Base-by-base conservation (phyloP, 2,888 invertebrate species). In the Drosophila mimetica region DNA sequence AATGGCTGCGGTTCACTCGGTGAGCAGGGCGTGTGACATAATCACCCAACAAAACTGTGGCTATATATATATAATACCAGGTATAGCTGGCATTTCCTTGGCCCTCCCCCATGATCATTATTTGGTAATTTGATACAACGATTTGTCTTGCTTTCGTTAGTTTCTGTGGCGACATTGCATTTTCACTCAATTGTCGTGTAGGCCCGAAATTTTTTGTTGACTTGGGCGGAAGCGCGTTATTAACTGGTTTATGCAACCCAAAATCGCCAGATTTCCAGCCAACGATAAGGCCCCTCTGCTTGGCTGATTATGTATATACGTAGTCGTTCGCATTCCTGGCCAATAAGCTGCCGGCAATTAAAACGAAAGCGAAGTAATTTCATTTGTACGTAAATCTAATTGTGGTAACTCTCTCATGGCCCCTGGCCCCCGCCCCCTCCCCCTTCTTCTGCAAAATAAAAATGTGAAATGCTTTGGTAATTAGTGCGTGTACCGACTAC, bases 241-340 rank as follows among this genome's bases (percentile, higher is more conserved):
- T 90, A 90, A 89, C 90, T 89, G 82, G 81, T 88, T 90, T 90
- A 89, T 86, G 89, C 85, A 89, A 90, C 79, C 79, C 82, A 82
- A 88, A 88, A 90, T 88, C 88, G 83, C 48, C 80, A 88, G 90
- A 90, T 89, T 71, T 51, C 76, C 65, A 59, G 51, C 69, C 44
- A 50, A 28, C 73, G 85, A 88, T 86, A 88, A 76, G 63, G 74
- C 71, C 32, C 34, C 61, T 58, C 51, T 58, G 70, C 50, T 54
- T 74, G 69, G 57, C 48, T 67, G 75, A 28, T 44, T 44, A 44
- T 44, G 44, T 44, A 28, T 16, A 16, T 44, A 28, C 48, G 54
- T 55, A 39, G 25, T 25, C 25, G 25, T 2, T 25, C 34, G 22
- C 20, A 64, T 50, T 50, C 41, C 76, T 60, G 55, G 60, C 67